Evolutionary conservation across 2,888 invertebrate genomes (phyloP).

Genomic region (Choreutis nemorana): DNA sequence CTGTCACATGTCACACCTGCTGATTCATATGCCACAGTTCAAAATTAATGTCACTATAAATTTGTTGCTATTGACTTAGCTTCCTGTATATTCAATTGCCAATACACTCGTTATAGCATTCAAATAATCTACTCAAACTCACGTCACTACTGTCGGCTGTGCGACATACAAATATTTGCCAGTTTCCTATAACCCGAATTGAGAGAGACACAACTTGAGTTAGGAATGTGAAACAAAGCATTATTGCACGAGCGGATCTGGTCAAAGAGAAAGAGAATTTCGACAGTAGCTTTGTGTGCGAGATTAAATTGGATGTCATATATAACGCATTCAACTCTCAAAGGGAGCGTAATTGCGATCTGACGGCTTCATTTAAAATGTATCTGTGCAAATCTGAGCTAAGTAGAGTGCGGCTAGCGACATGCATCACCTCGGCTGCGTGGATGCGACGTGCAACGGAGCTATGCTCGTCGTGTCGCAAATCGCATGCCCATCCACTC

Average conservation of each 20-base stretch:
- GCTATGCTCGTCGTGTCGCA: too few species aligned
- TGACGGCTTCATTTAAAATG: constrained; percentile 58
- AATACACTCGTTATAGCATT: too few species aligned
- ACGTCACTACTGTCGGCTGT: too few species aligned
- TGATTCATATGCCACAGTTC: constrained; percentile 15
- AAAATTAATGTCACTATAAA: too few species aligned
- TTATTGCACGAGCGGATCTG: constrained; percentile 41
- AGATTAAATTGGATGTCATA: constrained; percentile 62
- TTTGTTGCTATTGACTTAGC: too few species aligned
- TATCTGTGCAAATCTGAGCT: constrained; percentile 52
- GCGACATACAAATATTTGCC: too few species aligned
- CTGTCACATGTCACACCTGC: constrained; percentile 20
- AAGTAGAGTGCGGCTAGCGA: constrained; percentile 20
- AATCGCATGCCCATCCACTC: constrained; percentile 50
- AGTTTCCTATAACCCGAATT: too few species aligned
- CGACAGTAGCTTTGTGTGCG: constrained; percentile 49
- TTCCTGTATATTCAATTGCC: too few species aligned
- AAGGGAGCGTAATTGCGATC: constrained; percentile 61
- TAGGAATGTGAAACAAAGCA: constrained; percentile 39
- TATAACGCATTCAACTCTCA: constrained; percentile 54
- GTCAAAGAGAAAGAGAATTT: constrained; percentile 56
- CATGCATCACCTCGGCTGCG: too few species aligned
- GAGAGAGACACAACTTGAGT: constrained; percentile 26
- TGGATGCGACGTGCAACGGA: constrained; percentile 14
- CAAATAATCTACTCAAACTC: too few species aligned